These are phyloP conservation scores for Stratiomys singularior DNA, from an alignment of 2,888 invertebrate species.

Conservation along the genomic window DNA sequence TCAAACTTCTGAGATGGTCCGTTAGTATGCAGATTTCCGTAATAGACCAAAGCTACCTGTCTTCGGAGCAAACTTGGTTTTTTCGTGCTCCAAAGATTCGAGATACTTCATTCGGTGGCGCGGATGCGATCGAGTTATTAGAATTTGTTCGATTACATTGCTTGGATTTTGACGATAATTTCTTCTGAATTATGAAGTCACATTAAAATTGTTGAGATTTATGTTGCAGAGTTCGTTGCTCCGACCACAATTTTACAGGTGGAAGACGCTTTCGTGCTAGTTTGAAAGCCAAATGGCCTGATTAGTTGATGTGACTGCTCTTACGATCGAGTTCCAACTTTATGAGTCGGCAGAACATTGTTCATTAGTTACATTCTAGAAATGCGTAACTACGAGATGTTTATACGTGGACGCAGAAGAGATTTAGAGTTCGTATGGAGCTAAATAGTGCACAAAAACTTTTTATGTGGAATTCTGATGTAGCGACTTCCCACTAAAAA, in stretches of 20 bases:
- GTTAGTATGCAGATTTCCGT: slow-evolving; percentile 43
- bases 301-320: too few relatives aligned
- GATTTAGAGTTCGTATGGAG: too few relatives aligned
- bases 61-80: slow-evolving; percentile 2
- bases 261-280: not conserved
- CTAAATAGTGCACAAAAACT: too few relatives aligned
- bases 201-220: slow-evolving; percentile 10
- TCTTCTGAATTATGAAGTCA: slow-evolving; percentile 30
- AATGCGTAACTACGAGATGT: too few relatives aligned
- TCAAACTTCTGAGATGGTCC: slow-evolving; percentile 13
- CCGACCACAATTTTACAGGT: not conserved
- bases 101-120: not conserved
- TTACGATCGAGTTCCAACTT: too few relatives aligned
- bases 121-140: not conserved
- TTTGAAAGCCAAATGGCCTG: too few relatives aligned
- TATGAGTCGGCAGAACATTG: too few relatives aligned
- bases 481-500: too few relatives aligned
- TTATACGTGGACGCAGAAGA: too few relatives aligned
- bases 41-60: slow-evolving; percentile 36
- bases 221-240: slow-evolving; percentile 11
- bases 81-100: not conserved
- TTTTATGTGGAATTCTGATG: too few relatives aligned
- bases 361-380: too few relatives aligned
- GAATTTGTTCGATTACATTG: slow-evolving; percentile 28
- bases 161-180: slow-evolving; percentile 28